Conservation (phyloP, 2,113 vertebrate species). For the Sterna hirundo region DNA sequence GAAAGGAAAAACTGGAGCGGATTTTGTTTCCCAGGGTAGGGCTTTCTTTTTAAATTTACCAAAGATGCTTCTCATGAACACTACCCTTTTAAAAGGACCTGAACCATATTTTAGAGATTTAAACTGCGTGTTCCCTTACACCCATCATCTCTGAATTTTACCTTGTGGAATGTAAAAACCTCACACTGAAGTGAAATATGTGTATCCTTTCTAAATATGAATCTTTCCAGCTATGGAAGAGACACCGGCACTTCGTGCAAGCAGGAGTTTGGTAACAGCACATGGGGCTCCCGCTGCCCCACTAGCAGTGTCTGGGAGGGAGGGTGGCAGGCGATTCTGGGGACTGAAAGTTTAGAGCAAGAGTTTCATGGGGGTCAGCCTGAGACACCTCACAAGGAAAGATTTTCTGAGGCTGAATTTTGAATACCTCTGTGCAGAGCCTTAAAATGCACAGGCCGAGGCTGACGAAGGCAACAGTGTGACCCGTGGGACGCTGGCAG, state of each 20-base stretch:
- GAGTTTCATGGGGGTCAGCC: background rate
- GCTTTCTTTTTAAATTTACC: background rate
- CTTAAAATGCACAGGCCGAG: background rate
- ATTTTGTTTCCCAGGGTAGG: background rate
- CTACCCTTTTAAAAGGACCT: background rate
- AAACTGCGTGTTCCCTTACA: background rate
- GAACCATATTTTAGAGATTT: background rate
- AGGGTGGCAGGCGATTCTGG: background rate
- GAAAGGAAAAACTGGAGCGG: background rate
- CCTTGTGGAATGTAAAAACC: background rate
- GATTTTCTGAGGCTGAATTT: background rate
- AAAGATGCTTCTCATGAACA: background rate
- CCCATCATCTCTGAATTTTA: background rate
- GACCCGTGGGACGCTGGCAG: rapidly evolving
- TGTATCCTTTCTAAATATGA: background rate
- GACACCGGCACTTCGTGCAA: background rate
- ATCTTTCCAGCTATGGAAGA: background rate
- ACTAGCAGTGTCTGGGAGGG: rapidly evolving
- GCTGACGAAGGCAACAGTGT: rapidly evolving
- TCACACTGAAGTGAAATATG: background rate
- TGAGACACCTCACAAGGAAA: background rate
- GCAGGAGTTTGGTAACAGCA: background rate
- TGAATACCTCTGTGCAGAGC: background rate
- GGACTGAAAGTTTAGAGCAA: rapidly evolving
- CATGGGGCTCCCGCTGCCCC: background rate